phyloP scores from a whole-genome alignment of 2,113 vertebrate species.

The Phyllostomus hastatus region DNA sequence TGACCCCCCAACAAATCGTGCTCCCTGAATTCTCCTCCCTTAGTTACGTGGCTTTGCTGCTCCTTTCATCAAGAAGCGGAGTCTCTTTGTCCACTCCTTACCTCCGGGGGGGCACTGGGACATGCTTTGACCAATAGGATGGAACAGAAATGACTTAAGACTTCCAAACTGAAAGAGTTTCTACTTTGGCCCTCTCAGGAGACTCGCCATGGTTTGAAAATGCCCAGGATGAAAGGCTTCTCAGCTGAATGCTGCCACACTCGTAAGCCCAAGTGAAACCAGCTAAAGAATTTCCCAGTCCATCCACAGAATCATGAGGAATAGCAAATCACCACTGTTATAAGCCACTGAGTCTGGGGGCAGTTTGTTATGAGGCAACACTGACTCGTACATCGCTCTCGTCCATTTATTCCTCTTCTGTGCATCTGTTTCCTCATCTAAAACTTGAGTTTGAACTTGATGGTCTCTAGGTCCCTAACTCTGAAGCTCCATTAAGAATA shows the following conservation, averaged over 20 bases:
- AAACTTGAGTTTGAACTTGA: not conserved
- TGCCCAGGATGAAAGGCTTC: not conserved
- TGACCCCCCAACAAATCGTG: rapidly evolving
- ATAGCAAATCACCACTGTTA: not conserved
- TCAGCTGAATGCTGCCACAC: not conserved
- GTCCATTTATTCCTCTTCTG: not conserved
- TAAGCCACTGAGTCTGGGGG: not conserved
- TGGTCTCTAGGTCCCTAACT: not conserved
- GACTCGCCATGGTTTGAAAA: not conserved
- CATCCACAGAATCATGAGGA: not conserved
- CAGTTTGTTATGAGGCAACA: not conserved
- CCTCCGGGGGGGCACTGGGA: not conserved
- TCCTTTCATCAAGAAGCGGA: too few relatives aligned
- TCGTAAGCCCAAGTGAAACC: not conserved
- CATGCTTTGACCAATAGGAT: not conserved
- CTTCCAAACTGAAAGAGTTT: not conserved
- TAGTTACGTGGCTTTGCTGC: not conserved
- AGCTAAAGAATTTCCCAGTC: not conserved
- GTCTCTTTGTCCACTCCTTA: not conserved
- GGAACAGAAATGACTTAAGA: not conserved
- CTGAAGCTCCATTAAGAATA: not conserved
- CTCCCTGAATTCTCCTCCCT: not conserved
- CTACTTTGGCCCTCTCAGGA: not conserved
- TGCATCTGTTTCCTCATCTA: not conserved
- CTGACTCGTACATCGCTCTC: not conserved